phyloP scores from a whole-genome alignment of 2,888 invertebrate genomes.

The Enchytraeus crypticus region DNA sequence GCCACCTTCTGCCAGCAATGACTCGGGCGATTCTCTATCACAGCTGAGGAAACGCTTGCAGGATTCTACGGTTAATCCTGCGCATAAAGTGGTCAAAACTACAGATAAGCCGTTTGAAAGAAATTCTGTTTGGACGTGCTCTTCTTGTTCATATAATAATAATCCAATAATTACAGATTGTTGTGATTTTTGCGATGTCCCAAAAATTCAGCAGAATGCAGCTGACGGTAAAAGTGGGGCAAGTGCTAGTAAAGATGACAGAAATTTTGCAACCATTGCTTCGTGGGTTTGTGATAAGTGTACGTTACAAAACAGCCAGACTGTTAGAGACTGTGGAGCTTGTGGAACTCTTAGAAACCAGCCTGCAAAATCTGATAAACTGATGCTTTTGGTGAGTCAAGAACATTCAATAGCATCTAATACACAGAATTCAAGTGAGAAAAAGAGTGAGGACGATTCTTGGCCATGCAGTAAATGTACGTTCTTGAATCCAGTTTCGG shows the following conservation, averaged over 20 bases:
- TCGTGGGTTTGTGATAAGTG: constrained; percentile 85
- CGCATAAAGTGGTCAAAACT: not conserved
- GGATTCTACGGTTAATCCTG: not conserved
- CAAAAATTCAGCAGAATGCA: too few species aligned
- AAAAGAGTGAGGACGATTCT: not conserved
- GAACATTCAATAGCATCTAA: too few species aligned
- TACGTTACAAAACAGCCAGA: constrained; percentile 68
- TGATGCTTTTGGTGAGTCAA: too few species aligned
- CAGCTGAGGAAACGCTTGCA: not conserved
- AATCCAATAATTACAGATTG: too few species aligned
- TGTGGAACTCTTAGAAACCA: constrained; percentile 56
- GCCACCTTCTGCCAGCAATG: too few species aligned
- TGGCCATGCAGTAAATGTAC: constrained; percentile 87
- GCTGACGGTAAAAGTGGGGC: too few species aligned
- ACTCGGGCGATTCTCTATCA: too few species aligned
- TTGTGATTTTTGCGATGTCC: too few species aligned
- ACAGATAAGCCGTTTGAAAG: not conserved
- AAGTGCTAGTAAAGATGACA: too few species aligned
- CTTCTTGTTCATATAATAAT: too few species aligned
- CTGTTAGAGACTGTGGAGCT: constrained; percentile 67
- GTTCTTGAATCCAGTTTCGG: constrained; percentile 64
- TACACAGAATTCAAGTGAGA: not conserved
- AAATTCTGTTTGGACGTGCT: too few species aligned
- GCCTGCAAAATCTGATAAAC: not conserved
- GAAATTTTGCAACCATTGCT: too few species aligned